Conservation (phyloP, 2,888 invertebrate species). For the Halictus quadricinctus region DNA sequence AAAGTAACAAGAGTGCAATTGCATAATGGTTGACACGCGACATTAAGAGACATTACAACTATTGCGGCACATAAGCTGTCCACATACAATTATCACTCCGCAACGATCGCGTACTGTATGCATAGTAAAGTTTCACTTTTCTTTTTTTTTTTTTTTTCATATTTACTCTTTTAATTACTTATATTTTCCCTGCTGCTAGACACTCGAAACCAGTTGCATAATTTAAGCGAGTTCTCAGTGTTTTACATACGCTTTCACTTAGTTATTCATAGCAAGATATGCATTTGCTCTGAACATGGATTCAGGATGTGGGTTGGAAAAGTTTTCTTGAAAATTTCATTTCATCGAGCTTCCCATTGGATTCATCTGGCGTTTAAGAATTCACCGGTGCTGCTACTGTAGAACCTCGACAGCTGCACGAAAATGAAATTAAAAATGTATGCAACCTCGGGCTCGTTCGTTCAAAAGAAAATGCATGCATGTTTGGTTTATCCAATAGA, state of each 20-base stretch:
- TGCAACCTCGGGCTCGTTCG: neutral
- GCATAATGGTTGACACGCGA: neutral
- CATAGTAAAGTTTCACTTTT: neutral
- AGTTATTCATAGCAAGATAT: neutral
- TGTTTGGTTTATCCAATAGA: neutral
- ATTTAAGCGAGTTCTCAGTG: neutral
- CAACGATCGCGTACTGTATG: neutral
- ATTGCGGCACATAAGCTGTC: neutral
- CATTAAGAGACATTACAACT: neutral
- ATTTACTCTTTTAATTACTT: neutral
- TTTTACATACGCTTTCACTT: neutral
- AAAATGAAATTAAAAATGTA: slow-evolving; percentile 5
- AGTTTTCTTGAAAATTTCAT: slow-evolving; percentile 5
- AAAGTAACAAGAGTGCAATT: slow-evolving; percentile 5
- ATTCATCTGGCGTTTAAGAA: slow-evolving; percentile 5
- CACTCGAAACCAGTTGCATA: neutral
- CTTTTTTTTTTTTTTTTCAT: no score
- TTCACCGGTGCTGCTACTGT: slow-evolving; percentile 5
- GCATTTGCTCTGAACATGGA: neutral
- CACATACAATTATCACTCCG: neutral
- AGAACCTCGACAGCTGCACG: neutral
- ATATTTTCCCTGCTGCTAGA: neutral
- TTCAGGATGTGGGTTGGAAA: neutral
- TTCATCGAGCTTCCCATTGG: slow-evolving; percentile 5
- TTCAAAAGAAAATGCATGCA: neutral